Evolutionary conservation across 2,797 vertebrate species (phyloP), one percentile per base, ranked within the genome.

Genomic region (Miichthys miiuy): DNA sequence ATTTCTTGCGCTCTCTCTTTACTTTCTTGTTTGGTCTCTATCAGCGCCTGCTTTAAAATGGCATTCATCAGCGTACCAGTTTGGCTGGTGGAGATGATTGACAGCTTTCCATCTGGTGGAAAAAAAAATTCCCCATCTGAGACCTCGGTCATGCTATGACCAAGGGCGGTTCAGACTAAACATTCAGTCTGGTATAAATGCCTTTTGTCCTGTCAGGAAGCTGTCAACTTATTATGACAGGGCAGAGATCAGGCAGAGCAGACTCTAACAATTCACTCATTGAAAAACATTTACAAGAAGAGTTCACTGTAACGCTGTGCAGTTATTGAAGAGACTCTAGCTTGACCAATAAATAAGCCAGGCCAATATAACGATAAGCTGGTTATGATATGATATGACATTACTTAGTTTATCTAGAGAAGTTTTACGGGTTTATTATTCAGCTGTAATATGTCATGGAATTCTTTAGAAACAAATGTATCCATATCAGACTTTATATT

Each of bases 161-260:
- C 72, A 46, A 68, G 21, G 23, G n/a, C 27, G 14, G 23, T 17
- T 55, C 67, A 82, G 74, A 68, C 74, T 61, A 75, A 69, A 75
- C 20, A 9, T 62, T 23, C 41, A 55, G 71, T 70, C 44, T 51
- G 60, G 55, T 6, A 21, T 54, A 38, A 85, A 77, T 72, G 51
- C 16, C 18, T 60, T 73, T 75, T 80, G 60, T 78, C 48, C 38
- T 20, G 5, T 57, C 66, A 80, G 79, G 68, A 84, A 77, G 54
- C 60, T 57, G 67, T 38, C 57, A 60, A 70, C 70, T 58, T 51
- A 13, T 61, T 50, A 50, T 51, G 69, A 64, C 58, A 18, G 41
- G 66, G 34, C 70, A 65, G 61, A 25, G 57, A 73, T 82, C 47
- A 65, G 68, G 13, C 34, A 27, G 30, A 30, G 46, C 41, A 9